phyloP scores from a whole-genome alignment of 1,140 invertebrate species.

The Neodiprion virginianus region DNA sequence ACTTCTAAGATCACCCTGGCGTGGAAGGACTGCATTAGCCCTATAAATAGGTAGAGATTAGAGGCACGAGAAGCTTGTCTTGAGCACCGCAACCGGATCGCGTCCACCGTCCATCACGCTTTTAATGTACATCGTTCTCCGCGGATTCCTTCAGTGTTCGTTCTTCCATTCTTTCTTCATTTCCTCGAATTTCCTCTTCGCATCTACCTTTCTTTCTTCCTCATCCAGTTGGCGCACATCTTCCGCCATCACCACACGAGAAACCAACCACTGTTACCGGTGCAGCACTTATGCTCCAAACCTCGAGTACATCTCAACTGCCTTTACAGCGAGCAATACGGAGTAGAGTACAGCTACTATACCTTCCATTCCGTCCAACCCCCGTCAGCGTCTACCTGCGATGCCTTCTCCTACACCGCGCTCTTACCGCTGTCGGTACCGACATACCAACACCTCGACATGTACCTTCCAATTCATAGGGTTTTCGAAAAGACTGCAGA shows the following conservation, averaged over 20 bases:
- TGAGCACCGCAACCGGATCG: slow-evolving; percentile 16
- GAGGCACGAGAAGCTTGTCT: neutral
- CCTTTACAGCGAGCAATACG: neutral
- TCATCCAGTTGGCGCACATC: neutral
- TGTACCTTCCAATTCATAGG: no score
- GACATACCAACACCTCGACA: no score
- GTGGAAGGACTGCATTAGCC: no score
- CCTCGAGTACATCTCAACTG: neutral
- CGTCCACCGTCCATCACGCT: slow-evolving; percentile 43
- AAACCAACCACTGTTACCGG: neutral
- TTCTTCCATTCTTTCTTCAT: slow-evolving; percentile 27
- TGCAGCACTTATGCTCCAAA: slow-evolving; percentile 1
- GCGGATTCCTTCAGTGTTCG: slow-evolving; percentile 15
- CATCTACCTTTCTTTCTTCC: slow-evolving; percentile 30
- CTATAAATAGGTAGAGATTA: neutral
- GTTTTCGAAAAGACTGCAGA: no score
- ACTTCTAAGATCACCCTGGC: no score
- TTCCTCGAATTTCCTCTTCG: slow-evolving; percentile 28
- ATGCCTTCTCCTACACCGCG: neutral
- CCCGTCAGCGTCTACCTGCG: neutral
- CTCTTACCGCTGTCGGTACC: neutral
- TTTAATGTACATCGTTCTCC: slow-evolving; percentile 35
- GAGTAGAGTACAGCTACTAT: neutral
- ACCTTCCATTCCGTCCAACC: neutral
- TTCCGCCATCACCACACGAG: neutral